Conservation (phyloP, 2,888 invertebrate genomes). For the Osmoderma eremita region DNA sequence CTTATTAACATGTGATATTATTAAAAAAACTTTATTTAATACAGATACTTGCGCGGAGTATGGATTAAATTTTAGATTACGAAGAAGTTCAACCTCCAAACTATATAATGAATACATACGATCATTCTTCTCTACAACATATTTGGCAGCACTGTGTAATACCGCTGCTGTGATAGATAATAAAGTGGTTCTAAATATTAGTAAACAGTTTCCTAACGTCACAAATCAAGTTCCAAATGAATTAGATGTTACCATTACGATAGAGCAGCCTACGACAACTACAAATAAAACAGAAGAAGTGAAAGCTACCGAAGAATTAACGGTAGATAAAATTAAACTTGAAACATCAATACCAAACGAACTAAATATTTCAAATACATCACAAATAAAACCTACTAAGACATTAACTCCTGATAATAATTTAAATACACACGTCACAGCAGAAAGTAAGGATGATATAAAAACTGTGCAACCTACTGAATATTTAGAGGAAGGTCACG, state of each 20-base stretch:
- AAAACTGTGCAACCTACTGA: conserved; percentile 46
- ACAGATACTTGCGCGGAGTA: conserved; percentile 70
- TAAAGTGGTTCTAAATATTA: conserved; percentile 73
- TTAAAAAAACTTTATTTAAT: conserved; percentile 71
- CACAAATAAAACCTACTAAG: conserved; percentile 63
- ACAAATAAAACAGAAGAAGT: conserved; percentile 52
- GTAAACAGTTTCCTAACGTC: conserved; percentile 60
- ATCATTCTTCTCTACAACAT: conserved; percentile 73
- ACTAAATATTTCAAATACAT: conserved; percentile 44
- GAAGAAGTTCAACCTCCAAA: conserved; percentile 43
- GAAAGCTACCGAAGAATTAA: conserved; percentile 62
- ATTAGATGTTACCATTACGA: conserved; percentile 31
- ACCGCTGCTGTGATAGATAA: conserved; percentile 75
- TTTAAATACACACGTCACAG: conserved; percentile 48
- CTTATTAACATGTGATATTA: conserved; percentile 70
- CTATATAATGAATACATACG: conserved; percentile 70
- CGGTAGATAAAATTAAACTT: conserved; percentile 49
- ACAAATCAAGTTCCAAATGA: conserved; percentile 41
- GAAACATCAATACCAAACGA: conserved; percentile 29
- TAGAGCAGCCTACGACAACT: background rate
- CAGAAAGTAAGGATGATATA: conserved; percentile 43
- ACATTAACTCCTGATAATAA: conserved; percentile 54
- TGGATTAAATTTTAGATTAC: conserved; percentile 69
- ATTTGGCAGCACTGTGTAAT: conserved; percentile 83
- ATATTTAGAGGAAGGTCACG: conserved; percentile 17